Evolutionary conservation across 2,888 invertebrate species (phyloP).

Genomic region (Athetis lepigone): DNA sequence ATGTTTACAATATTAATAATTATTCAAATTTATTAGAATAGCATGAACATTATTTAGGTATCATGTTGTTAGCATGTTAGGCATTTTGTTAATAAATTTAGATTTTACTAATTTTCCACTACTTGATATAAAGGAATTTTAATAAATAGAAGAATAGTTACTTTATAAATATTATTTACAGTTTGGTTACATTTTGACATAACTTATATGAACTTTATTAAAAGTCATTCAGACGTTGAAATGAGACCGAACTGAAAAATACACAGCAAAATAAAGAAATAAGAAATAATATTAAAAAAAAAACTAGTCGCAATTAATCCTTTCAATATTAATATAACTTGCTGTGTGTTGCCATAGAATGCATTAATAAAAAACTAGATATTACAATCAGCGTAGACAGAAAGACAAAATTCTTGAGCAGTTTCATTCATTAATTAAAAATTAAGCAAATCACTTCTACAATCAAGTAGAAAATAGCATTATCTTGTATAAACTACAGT

Average conservation of each 20-base stretch:
- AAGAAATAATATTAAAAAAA: not conserved
- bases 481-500: too few species aligned
- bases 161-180: not conserved
- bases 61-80: conserved; percentile 30
- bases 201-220: too few species aligned
- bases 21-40: conserved; percentile 6
- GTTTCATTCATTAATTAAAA: too few species aligned
- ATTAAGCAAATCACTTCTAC: too few species aligned
- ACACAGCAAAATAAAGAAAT: conserved; percentile 23
- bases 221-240: not conserved
- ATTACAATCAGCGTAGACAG: not conserved
- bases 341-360: not conserved
- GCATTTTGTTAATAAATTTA: conserved; percentile 2
- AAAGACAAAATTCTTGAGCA: not conserved
- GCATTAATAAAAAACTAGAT: not conserved
- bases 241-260: conserved; percentile 35
- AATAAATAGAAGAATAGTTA: not conserved
- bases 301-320: too few species aligned
- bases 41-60: conserved; percentile 34
- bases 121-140: conserved; percentile 35
- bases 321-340: too few species aligned
- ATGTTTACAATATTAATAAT: conserved; percentile 18
- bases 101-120: conserved; percentile 32
- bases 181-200: conserved; percentile 45
- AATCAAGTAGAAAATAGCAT: too few species aligned